Conservation (phyloP, 1,140 invertebrate species). For the Cyphomyrmex costatus region DNA sequence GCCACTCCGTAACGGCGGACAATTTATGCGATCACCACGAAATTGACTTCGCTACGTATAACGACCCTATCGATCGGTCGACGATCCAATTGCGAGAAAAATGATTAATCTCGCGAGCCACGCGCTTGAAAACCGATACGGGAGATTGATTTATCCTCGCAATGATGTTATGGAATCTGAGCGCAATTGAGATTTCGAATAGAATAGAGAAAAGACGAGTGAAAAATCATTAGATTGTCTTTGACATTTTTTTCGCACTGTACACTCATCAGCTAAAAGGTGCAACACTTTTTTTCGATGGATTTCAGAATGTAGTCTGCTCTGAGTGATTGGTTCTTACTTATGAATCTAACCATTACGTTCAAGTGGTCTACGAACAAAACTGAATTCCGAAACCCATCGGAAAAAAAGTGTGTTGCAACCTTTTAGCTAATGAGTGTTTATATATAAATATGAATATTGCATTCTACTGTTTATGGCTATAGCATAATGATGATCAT, state of each 20-base stretch:
- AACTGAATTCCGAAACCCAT: too few species aligned
- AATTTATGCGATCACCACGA: slow-evolving; percentile 39
- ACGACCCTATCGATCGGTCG: slow-evolving; percentile 36
- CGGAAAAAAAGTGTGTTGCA: too few species aligned
- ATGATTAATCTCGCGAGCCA: slow-evolving; percentile 55
- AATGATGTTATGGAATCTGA: slow-evolving; percentile 40
- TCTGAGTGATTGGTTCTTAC: too few species aligned
- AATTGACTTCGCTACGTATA: slow-evolving; percentile 53
- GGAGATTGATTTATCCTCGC: slow-evolving; percentile 51
- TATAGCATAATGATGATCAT: slow-evolving; percentile 8
- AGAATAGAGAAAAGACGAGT: slow-evolving; percentile 12
- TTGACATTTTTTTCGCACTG: background rate
- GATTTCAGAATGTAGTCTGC: too few species aligned
- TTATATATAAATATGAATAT: background rate
- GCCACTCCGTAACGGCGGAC: slow-evolving; percentile 13
- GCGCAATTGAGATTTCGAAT: slow-evolving; percentile 11
- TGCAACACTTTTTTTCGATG: too few species aligned
- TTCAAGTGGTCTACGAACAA: too few species aligned
- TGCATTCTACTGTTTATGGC: background rate
- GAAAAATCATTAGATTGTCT: background rate
- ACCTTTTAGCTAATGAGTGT: background rate
- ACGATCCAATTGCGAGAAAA: slow-evolving; percentile 57
- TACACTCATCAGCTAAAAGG: background rate
- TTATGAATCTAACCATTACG: too few species aligned
- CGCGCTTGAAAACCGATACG: slow-evolving; percentile 42